Conservation (phyloP, 2,888 invertebrate genomes). For the Pachycephus smyrnensis region DNA sequence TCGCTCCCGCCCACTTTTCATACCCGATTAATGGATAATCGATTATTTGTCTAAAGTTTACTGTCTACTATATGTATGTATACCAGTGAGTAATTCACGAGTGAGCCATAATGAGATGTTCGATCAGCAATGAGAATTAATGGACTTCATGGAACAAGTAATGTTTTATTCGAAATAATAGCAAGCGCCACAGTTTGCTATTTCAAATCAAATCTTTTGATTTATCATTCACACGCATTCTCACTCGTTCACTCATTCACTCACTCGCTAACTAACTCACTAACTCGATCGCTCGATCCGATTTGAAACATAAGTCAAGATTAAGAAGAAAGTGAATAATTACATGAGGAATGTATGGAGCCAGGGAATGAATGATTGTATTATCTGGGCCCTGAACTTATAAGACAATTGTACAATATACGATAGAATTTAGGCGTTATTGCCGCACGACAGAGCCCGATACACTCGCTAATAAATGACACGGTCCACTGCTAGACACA, state of each 20-base stretch:
- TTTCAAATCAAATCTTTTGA: background rate
- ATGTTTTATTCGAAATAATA: background rate
- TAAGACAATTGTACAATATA: background rate
- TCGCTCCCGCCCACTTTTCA: constrained; percentile 1
- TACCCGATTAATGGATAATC: background rate
- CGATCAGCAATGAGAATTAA: background rate
- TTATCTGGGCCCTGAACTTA: background rate
- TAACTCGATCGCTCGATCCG: background rate
- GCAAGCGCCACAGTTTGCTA: background rate
- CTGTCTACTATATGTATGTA: constrained; percentile 7
- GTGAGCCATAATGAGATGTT: background rate
- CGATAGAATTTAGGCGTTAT: background rate
- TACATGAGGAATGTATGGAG: background rate
- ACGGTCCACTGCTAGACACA: background rate
- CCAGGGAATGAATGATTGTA: background rate
- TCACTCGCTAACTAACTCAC: background rate
- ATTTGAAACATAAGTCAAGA: background rate
- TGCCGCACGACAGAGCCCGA: background rate
- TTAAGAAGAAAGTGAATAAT: background rate
- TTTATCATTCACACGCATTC: background rate
- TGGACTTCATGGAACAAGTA: background rate
- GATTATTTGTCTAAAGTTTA: constrained; percentile 2
- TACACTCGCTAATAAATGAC: background rate
- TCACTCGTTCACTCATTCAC: background rate
- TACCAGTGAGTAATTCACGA: constrained; percentile 11